Conservation (phyloP, 1,140 invertebrate genomes). For the Ceratina japonica region DNA sequence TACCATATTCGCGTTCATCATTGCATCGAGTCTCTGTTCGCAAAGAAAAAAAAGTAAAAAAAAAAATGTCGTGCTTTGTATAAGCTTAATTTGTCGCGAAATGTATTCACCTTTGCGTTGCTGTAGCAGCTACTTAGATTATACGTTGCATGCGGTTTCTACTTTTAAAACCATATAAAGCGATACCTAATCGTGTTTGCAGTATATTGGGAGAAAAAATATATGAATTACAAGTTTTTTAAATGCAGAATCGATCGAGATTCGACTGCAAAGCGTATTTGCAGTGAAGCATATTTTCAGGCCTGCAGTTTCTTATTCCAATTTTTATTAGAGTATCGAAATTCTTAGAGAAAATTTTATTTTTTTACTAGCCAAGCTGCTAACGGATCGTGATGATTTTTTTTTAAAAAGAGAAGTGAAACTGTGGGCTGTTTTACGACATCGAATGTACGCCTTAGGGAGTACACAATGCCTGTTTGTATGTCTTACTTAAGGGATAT, state of each 20-base stretch:
- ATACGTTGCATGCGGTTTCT: slow-evolving; percentile 66
- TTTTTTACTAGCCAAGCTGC: not conserved
- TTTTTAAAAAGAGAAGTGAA: not conserved
- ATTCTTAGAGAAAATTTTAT: not conserved
- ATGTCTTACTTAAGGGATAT: slow-evolving; percentile 5
- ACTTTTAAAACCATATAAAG: slow-evolving; percentile 53
- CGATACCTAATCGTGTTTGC: slow-evolving; percentile 1
- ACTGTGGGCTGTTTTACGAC: slow-evolving; percentile 29
- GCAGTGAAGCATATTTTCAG: not conserved
- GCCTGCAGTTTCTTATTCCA: slow-evolving; percentile 21
- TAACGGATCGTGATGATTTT: too few relatives aligned
- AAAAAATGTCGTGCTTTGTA: slow-evolving; percentile 48
- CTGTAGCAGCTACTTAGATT: slow-evolving; percentile 47
- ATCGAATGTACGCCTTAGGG: slow-evolving; percentile 4
- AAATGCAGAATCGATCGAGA: slow-evolving; percentile 43
- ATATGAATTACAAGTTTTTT: slow-evolving; percentile 20
- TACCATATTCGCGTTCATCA: slow-evolving; percentile 15
- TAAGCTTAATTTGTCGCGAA: slow-evolving; percentile 55
- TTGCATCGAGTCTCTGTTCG: not conserved
- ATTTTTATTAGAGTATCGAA: too few relatives aligned
- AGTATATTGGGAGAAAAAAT: slow-evolving; percentile 7
- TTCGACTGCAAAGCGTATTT: slow-evolving; percentile 41
- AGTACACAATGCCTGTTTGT: slow-evolving; percentile 29
- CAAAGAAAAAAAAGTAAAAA: not conserved
- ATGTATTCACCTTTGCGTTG: slow-evolving; percentile 55